A percentile compares a stretch with the other conserved stretches of the same genome.
Evolutionary conservation across 2,888 invertebrate species (phyloP).

Genomic region (Agrochola circellaris): DNA sequence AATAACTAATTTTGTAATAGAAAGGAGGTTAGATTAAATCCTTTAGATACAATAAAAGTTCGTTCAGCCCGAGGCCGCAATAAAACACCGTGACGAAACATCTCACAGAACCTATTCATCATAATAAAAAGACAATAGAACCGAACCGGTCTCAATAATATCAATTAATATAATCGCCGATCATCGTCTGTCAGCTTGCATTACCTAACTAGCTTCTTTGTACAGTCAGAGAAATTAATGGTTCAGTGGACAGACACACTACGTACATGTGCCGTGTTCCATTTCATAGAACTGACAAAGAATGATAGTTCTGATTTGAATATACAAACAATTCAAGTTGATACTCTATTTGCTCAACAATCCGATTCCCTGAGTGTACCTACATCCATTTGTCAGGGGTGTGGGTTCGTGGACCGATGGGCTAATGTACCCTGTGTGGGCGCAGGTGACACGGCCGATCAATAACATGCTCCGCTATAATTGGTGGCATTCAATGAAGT

Average conservation of each 20-base stretch:
- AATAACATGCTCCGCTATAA: constrained; percentile 73
- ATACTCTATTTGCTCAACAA: not conserved
- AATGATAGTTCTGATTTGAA: not conserved
- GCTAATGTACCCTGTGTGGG: constrained; percentile 72
- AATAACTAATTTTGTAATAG: too few species aligned
- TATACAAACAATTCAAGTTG: not conserved
- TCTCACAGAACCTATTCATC: constrained; percentile 28
- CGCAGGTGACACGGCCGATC: constrained; percentile 76
- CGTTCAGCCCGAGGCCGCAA: not conserved
- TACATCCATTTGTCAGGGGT: constrained; percentile 57
- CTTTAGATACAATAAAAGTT: not conserved
- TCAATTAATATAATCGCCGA: constrained; percentile 54
- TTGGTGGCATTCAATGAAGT: constrained; percentile 73
- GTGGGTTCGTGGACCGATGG: constrained; percentile 75
- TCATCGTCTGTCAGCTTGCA: constrained; percentile 40
- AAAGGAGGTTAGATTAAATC: constrained; percentile 1
- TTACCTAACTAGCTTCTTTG: constrained; percentile 18
- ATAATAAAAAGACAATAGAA: constrained; percentile 53
- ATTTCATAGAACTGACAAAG: not conserved
- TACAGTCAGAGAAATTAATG: not conserved
- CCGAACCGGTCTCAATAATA: constrained; percentile 35
- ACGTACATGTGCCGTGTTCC: not conserved
- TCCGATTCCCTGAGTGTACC: constrained; percentile 4
- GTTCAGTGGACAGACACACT: not conserved
- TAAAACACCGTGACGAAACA: constrained; percentile 18